Conservation (phyloP, 2,888 invertebrate species). For the Callimorpha dominula region DNA sequence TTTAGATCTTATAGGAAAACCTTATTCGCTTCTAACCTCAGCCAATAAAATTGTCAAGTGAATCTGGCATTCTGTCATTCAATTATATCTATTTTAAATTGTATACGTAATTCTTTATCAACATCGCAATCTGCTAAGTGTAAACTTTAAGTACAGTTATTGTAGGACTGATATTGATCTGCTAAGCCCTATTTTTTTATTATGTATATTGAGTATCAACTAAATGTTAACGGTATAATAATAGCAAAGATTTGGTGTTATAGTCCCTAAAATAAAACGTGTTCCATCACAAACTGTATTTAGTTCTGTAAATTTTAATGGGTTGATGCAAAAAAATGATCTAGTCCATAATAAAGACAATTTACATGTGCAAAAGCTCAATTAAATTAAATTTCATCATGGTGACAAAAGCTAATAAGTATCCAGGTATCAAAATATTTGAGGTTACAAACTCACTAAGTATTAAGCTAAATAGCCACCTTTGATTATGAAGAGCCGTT, state of each 20-base stretch:
- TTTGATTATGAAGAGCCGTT: constrained; percentile 1
- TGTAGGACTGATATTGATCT: neutral
- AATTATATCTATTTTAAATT: constrained; percentile 20
- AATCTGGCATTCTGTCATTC: neutral
- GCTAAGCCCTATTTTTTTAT: neutral
- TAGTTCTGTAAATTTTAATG: neutral
- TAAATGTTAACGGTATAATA: neutral
- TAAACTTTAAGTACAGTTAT: neutral
- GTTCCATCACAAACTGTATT: neutral
- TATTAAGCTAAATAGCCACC: neutral
- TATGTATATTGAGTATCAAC: neutral
- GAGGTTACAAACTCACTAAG: neutral
- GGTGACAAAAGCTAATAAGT: neutral
- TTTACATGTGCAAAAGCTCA: neutral
- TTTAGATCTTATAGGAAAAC: neutral
- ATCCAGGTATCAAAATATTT: neutral
- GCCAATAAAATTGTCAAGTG: constrained; percentile 7
- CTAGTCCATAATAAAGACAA: neutral
- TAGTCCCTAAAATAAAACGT: neutral
- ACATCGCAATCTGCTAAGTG: constrained; percentile 14
- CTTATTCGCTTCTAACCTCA: neutral
- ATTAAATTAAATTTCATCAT: neutral
- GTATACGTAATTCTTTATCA: constrained; percentile 43
- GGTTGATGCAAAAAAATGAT: neutral
- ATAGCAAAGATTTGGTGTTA: too few species aligned